Base-by-base conservation (phyloP, 2,797 vertebrate species). In the Vespertilio murinus region DNA sequence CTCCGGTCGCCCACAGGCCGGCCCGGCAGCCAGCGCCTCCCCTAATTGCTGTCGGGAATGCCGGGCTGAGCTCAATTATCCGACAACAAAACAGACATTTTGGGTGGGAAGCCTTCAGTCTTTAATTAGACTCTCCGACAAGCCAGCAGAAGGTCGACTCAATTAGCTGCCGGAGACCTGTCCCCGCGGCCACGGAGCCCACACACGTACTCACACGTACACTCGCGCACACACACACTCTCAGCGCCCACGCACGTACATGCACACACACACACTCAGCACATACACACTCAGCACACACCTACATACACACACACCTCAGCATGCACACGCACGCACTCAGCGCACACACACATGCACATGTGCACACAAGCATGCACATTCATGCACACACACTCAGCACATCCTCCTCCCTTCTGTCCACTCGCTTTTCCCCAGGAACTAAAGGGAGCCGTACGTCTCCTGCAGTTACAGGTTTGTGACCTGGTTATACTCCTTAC, bases 171-270 rank as follows among this genome's bases (percentile, higher is more conserved):
- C 33, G 1, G 73, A 77, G 25, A 25, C 5, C 64, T 10, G 69
- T 65, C 59, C 45, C 35, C 0, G 64, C 13, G 14, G 22, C 52
- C 75, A 1, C 75, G 6, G 33, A 10, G 33, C 33, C 35, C 3
- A 0, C 5, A 4, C 30, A 11, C 1, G 0, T 0, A 0, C 0
- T 0, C 8, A 2, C 25, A 9, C 52, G 3, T 8, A 8, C 8
- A 54, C 52, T 22, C 11, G 5, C 6, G 6, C 11, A 17, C 5
- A 4, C 49, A 52, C 33, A 7, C 3, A 1, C 47, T 14, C 59
- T n/a, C 49, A 7, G 12, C 3, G 2, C 4, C 49, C 49, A 18
- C 18, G 6, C 17, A 20, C 49, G 1, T 2, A 20, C 18, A 47
- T 14, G 14, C 47, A 5, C 47, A 16, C 47, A 47, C 47, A 5